These are phyloP conservation scores for Girardia tigrina DNA, from an alignment of 2,888 invertebrate genomes.

Conservation along the genomic window DNA sequence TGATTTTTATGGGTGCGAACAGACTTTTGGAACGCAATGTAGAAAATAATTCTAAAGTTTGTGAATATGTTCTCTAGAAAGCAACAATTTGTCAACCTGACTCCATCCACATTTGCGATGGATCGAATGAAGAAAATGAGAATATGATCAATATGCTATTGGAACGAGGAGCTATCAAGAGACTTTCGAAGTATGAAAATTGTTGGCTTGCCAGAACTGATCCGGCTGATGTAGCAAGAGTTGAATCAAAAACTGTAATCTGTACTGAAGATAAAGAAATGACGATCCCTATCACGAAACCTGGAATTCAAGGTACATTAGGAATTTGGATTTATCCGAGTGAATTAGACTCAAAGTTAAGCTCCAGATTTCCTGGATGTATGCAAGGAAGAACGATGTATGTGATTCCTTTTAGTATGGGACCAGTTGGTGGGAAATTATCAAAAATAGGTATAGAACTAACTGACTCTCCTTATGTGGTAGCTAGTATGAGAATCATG, in stretches of 20 bases:
- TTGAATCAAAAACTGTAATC: constrained; percentile 41
- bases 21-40: too few species aligned
- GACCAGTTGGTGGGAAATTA: constrained; percentile 40
- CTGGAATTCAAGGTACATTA: constrained; percentile 39
- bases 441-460: too few species aligned
- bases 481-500: constrained; percentile 42
- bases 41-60: too few species aligned
- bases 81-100: constrained; percentile 43
- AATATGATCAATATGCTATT: neutral
- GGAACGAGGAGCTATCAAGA: constrained; percentile 25
- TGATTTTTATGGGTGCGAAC: too few species aligned
- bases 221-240: constrained; percentile 41
- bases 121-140: constrained; percentile 44
- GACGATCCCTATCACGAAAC: constrained; percentile 38
- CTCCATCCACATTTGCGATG: constrained; percentile 42
- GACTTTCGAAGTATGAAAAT: constrained; percentile 32
- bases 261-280: constrained; percentile 38
- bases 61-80: constrained; percentile 36
- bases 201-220: constrained; percentile 40
- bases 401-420: too few species aligned
- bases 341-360: constrained; percentile 38
- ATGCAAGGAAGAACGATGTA: constrained; percentile 41
- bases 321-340: constrained; percentile 40
- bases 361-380: constrained; percentile 39
- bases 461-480: constrained; percentile 42